Evolutionary conservation across 2,797 vertebrate genomes (phyloP).

Genomic region (Muraenolepis orangiensis): DNA sequence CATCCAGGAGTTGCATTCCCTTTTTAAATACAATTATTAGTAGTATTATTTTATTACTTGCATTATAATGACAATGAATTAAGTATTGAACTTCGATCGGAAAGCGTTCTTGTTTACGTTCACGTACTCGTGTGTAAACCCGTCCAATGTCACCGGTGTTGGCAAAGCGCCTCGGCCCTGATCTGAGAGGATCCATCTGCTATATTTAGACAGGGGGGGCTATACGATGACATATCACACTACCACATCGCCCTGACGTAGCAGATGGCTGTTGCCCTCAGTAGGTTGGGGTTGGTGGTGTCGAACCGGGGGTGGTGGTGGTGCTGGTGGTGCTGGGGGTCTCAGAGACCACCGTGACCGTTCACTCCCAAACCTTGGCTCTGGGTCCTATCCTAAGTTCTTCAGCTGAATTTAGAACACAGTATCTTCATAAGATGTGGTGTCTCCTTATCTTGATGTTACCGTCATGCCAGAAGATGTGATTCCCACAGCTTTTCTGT

Average conservation of each 20-base stretch:
- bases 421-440: not conserved
- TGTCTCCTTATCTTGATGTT: not conserved
- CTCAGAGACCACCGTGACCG: not conserved
- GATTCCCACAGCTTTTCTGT: not conserved
- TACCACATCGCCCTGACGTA: conserved; percentile 34
- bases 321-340: too few relatives aligned
- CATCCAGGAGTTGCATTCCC: not conserved
- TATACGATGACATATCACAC: conserved; percentile 60
- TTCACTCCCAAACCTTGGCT: not conserved
- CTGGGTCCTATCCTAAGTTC: not conserved
- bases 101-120: not conserved
- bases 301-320: too few relatives aligned
- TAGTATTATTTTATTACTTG: not conserved
- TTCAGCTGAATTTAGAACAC: not conserved
- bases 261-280: conserved; percentile 18
- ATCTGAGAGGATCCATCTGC: conserved; percentile 13
- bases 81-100: not conserved
- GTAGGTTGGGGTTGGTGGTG: too few relatives aligned
- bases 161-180: not conserved
- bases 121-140: not conserved
- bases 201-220: conserved; percentile 58
- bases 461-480: not conserved
- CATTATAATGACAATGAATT: too few relatives aligned
- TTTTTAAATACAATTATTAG: too few relatives aligned
- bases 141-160: not conserved